Evolutionary conservation across 1,140 invertebrate genomes (phyloP), one percentile per base, ranked within the genome.

Genomic region (Sarcophaga peregrina): DNA sequence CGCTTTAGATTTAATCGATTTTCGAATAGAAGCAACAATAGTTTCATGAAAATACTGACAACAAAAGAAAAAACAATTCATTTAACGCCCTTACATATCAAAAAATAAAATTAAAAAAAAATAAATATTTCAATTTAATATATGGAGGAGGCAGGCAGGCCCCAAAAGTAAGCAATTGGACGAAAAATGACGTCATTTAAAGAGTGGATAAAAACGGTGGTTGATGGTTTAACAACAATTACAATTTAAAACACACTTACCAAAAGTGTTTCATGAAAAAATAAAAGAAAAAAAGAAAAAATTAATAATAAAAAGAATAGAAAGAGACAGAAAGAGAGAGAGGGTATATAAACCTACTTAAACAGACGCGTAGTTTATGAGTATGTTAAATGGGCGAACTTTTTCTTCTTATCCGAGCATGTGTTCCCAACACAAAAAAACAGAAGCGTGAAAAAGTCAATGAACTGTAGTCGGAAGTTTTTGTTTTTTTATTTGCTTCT

Each of bases 1-100:
- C 62, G 62, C 54, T 68, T 68, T 20, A 68, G n/a, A 17, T 68
- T 68, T 68, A 68, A 68, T 68, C 62, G 17, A 68, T 68, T 68
- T 37, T 58, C 54, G 6, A 68, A 68, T n/a, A 68, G 62, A 0
- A 68, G 62, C 62, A 20, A 58, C 54, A 58, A 13, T 13, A 15
- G n/a, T 7, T n/a, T 58, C n/a, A 58, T 37, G 25, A 37, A 37
- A 37, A 2, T 37, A 37, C 25, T 37, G 25, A 37, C 25, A 37
- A 58, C 15, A 58, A 15, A 58, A 58, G 0, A 58, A 5, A 58
- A 13, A 58, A 25, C n/a, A 68, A 68, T 20, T 68, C n/a, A 68
- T 58, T 58, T 58, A 58, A 68, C 62, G 62, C 62, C 62, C 62
- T 68, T 20, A 68, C 62, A 68, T n/a, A 11, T 11, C 5, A 58